phyloP scores from a whole-genome alignment of 35 echinoderm and acorn worm genomes.

The Lytechinus pictus region DNA sequence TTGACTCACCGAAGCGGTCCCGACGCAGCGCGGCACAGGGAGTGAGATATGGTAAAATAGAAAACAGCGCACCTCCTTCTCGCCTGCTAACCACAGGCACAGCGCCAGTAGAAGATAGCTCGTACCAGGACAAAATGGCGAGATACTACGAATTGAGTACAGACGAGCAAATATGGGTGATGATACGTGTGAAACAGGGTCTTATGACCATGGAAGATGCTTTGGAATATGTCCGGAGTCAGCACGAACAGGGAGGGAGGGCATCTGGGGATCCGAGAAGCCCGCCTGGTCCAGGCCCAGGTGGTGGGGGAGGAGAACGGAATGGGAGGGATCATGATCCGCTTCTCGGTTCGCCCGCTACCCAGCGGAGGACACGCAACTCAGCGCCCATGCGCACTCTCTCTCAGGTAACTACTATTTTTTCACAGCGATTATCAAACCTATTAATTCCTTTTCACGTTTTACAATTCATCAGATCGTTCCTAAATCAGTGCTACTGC shows the following conservation, averaged over 20 bases:
- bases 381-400: constrained; percentile 40
- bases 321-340: neutral
- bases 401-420: constrained; percentile 14
- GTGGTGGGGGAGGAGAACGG: constrained; percentile 17
- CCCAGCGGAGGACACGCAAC: constrained; percentile 53
- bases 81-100: constrained; percentile 19
- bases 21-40: neutral
- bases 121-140: constrained; percentile 66
- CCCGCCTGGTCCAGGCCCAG: constrained; percentile 23
- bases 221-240: constrained; percentile 88
- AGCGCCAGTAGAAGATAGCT: neutral
- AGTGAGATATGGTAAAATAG: neutral
- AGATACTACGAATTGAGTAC: constrained; percentile 80
- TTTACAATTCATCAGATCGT: neutral
- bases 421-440: neutral
- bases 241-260: constrained; percentile 75
- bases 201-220: constrained; percentile 94
- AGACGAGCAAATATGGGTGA: constrained; percentile 96
- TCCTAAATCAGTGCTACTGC: neutral
- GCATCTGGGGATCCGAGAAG: constrained; percentile 41
- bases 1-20: constrained; percentile 29
- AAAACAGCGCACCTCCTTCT: constrained; percentile 4
- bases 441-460: neutral
- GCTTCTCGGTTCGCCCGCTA: constrained; percentile 40
- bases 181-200: constrained; percentile 88